Evolutionary conservation across 2,113 vertebrate genomes (phyloP).

Genomic region (Rallus limicola): DNA sequence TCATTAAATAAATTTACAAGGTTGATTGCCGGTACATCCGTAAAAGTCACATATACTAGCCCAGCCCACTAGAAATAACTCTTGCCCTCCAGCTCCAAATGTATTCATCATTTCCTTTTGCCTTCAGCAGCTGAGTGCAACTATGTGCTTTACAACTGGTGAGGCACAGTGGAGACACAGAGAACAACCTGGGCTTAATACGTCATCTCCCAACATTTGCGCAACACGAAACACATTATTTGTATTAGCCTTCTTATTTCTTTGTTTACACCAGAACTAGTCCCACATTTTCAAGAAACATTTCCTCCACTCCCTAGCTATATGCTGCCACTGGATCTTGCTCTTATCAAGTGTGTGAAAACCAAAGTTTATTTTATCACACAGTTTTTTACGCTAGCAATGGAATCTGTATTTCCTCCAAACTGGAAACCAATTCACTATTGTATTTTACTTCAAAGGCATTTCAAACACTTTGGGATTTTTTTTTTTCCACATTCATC

Average conservation of each 20-base stretch:
- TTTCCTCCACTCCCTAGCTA: not conserved
- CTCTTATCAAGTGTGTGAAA: not conserved
- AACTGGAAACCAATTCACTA: not conserved
- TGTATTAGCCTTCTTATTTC: not conserved
- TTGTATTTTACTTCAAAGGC: not conserved
- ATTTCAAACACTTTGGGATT: not conserved
- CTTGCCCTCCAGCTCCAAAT: not conserved
- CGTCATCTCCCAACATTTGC: not conserved
- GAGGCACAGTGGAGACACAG: not conserved
- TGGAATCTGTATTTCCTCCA: not conserved
- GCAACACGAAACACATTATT: not conserved
- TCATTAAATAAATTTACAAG: not conserved
- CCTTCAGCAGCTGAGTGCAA: not conserved
- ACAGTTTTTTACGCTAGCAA: not conserved
- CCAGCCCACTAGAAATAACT: not conserved
- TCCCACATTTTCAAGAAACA: not conserved
- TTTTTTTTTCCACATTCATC: not conserved
- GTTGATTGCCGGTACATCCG: not conserved
- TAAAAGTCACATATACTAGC: not conserved
- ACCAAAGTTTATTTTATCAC: not conserved
- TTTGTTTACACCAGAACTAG: slow-evolving; percentile 17
- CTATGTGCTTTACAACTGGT: not conserved
- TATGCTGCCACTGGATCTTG: not conserved
- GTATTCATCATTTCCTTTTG: not conserved
- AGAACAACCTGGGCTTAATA: not conserved